These are phyloP conservation scores for Plusia festucae DNA, from an alignment of 2,888 invertebrate genomes.

Conservation along the genomic window DNA sequence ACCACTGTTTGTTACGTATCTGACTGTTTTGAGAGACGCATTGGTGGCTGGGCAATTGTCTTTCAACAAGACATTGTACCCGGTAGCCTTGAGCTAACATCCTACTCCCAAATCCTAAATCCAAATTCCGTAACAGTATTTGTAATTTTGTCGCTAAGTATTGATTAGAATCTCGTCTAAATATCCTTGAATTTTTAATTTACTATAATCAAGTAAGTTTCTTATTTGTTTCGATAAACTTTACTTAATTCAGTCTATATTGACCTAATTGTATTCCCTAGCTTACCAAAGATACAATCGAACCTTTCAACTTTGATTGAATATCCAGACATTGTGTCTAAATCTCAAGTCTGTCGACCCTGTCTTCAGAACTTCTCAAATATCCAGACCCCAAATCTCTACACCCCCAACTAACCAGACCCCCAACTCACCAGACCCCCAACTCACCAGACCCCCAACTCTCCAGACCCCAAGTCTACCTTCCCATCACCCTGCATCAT, in stretches of 20 bases:
- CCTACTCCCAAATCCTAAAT: conserved; percentile 5
- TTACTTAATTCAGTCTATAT: conserved; percentile 24
- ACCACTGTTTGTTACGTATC: conserved; percentile 84
- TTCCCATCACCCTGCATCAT: conserved; percentile 47
- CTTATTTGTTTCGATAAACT: conserved; percentile 37
- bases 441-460: not conserved
- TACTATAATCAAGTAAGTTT: conserved; percentile 15
- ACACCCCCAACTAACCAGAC: too few species aligned
- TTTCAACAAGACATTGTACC: conserved; percentile 88
- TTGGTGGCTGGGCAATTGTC: conserved; percentile 85
- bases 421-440: not conserved
- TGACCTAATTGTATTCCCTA: too few species aligned
- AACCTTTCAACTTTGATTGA: too few species aligned
- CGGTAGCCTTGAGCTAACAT: conserved; percentile 73
- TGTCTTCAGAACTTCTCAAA: not conserved
- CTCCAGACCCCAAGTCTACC: not conserved
- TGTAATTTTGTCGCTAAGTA: not conserved
- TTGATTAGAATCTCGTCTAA: conserved; percentile 31
- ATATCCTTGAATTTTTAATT: not conserved
- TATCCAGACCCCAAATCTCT: not conserved
- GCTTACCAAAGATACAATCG: too few species aligned
- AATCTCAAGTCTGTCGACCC: not conserved
- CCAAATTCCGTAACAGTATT: conserved; percentile 28
- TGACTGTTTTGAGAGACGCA: conserved; percentile 73
- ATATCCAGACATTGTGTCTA: too few species aligned